These are phyloP conservation scores for Mycteria americana DNA, from an alignment of 2,797 vertebrate genomes.

Conservation along the genomic window DNA sequence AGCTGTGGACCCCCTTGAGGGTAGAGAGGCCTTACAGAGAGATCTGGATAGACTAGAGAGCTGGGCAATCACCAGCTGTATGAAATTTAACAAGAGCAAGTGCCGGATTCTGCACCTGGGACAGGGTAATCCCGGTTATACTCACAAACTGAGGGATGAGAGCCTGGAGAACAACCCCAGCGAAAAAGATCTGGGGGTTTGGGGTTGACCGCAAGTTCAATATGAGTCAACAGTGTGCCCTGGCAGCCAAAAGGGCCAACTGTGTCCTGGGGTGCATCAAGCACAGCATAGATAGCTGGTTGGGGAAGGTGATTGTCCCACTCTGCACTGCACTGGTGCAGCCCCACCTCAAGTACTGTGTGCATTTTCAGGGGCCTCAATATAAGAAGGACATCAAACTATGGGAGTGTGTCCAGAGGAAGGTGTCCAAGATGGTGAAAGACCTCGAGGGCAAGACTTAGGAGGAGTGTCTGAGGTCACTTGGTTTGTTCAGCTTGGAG, in stretches of 20 bases:
- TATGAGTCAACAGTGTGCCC: too few relatives aligned
- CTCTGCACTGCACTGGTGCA: not conserved
- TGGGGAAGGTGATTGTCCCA: not conserved
- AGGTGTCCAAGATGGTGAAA: not conserved
- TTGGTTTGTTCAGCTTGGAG: not conserved
- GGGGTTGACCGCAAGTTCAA: not conserved
- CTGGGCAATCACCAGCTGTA: not conserved
- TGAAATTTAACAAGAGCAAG: not conserved
- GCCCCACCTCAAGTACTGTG: not conserved
- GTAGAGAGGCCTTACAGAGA: not conserved
- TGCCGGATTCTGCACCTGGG: not conserved
- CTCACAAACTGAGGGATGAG: accelerated
- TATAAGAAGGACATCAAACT: not conserved
- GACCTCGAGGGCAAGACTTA: not conserved
- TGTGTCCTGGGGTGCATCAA: not conserved
- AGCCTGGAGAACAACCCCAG: not conserved
- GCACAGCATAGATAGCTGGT: not conserved
- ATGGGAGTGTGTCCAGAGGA: not conserved
- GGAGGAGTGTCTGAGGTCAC: accelerated
- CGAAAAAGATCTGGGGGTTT: not conserved
- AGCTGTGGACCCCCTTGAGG: not conserved
- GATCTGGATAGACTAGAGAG: not conserved
- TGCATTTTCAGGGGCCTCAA: not conserved
- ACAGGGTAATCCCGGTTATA: not conserved
- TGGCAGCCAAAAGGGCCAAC: not conserved